Percentiles rank a stretch among this genome's conserved stretches.
Evolutionary conservation across 2,113 vertebrate species (phyloP).

Genomic region (Plestiodon gilberti): DNA sequence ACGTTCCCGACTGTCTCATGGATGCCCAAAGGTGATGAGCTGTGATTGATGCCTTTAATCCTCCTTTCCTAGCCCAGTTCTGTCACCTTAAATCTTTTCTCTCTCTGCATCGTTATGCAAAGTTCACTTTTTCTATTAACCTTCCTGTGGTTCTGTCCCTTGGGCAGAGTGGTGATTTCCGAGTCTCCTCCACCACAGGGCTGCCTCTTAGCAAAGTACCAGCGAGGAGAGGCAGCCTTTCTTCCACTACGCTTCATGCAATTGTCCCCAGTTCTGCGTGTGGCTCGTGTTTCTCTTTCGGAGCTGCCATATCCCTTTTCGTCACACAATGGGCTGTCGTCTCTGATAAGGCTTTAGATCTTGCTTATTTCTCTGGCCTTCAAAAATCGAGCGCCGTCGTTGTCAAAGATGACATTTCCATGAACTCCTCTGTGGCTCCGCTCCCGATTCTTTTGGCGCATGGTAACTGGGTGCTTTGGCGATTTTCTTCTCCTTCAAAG

Average conservation of each 20-base stretch:
- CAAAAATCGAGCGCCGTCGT: slow-evolving; percentile 14
- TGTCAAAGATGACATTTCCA: slow-evolving; percentile 41
- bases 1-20: not conserved
- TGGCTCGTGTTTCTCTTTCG: slow-evolving; percentile 13
- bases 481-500: not conserved
- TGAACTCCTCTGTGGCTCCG: slow-evolving; percentile 14
- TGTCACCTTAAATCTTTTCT: slow-evolving; percentile 9
- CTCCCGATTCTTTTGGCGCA: not conserved
- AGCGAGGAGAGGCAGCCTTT: slow-evolving; percentile 38
- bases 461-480: rapidly evolving
- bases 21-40: rapidly evolving
- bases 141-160: not conserved
- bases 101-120: no score
- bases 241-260: slow-evolving; percentile 48
- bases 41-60: not conserved
- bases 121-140: not conserved
- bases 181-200: not conserved
- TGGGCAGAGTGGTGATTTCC: not conserved
- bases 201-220: not conserved
- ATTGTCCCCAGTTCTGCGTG: not conserved
- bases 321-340: slow-evolving; percentile 46
- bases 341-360: slow-evolving; percentile 36
- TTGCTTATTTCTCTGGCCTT: slow-evolving; percentile 8
- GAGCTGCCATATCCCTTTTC: not conserved
- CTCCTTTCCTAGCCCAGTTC: not conserved